Conservation (phyloP, 2,113 vertebrate genomes). For the Ophiodon elongatus region DNA sequence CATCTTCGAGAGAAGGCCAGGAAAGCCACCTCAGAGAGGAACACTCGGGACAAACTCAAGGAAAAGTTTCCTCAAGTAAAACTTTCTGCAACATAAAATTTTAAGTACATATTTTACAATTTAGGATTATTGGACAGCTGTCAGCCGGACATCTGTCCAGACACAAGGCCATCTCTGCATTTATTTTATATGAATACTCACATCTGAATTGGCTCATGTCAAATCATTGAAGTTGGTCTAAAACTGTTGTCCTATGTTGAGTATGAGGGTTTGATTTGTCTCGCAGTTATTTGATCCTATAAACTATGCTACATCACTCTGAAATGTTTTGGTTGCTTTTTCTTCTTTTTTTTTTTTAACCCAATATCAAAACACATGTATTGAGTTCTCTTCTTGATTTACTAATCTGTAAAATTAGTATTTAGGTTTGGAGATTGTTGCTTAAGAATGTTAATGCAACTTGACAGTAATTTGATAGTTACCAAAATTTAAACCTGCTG, state of each 20-base stretch:
- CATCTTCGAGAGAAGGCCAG: conserved; percentile 71
- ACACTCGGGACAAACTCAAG: conserved; percentile 72
- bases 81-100: conserved; percentile 57
- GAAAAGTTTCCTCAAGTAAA: conserved; percentile 85
- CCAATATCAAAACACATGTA: conserved; percentile 9
- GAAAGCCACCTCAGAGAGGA: conserved; percentile 69
- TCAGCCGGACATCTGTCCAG: neutral
- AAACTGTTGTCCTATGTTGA: neutral
- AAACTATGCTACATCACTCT: conserved; percentile 25
- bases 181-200: neutral
- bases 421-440: neutral
- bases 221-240: neutral
- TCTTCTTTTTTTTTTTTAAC: conserved; percentile 14
- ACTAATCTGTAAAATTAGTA: neutral
- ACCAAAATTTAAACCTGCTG: neutral
- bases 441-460: neutral
- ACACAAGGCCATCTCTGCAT: neutral
- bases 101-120: neutral
- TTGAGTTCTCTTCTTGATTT: neutral
- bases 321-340: conserved; percentile 3
- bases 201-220: neutral
- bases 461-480: neutral
- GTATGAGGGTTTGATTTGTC: conserved; percentile 4
- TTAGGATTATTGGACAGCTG: neutral
- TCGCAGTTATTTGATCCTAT: conserved; percentile 25